Evolutionary conservation across 2,888 invertebrate species (phyloP), one percentile per base, ranked within the genome.

Genomic region (Eristalis intricaria): DNA sequence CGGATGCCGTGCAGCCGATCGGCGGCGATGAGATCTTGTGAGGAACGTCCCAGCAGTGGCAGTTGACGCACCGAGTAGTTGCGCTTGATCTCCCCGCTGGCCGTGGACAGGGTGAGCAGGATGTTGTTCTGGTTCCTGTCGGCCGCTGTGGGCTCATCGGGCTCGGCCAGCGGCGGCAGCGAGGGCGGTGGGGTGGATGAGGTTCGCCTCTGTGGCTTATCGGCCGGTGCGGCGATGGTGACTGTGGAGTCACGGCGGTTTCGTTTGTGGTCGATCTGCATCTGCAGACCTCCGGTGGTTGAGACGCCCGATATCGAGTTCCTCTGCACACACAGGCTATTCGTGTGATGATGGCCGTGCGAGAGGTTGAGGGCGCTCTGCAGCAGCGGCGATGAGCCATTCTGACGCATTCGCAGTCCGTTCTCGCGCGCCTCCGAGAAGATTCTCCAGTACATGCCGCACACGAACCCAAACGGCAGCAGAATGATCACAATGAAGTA

Each of bases 391-490:
- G 93, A 93, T 4, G 93, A 93, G 23, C 93, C 93, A 78, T 93
- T 93, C 75, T 93, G 93, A 2, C 93, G 90, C 92, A 93, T 93
- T 38, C 93, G 90, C 81, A 93, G 84, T 1, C 93, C 93, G 85
- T 93, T 93, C 75, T 93, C 93, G 3, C 93, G 90, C 2, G 93
- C 93, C 89, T 93, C 93, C 8, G 92, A 92, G 80, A 93, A 93
- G 76, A 93, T 93, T 71, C 93, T 91, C 93, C 93, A 93, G 68
- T 93, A 93, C 93, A 93, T 93, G 66, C 92, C 92, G 61, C 93
- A 93, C 0, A 93, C 93, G 32, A 93, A 91, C 22, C 92, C 91
- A 68, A 93, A 93, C 7, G 93, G 93, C 90, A 93, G 87, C 87
- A 93, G 64, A 2, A 93, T 93, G 69, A 93, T 93, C 15, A 93